Evolutionary conservation across 2,888 invertebrate genomes (phyloP).

Genomic region (Catocala sponsa): DNA sequence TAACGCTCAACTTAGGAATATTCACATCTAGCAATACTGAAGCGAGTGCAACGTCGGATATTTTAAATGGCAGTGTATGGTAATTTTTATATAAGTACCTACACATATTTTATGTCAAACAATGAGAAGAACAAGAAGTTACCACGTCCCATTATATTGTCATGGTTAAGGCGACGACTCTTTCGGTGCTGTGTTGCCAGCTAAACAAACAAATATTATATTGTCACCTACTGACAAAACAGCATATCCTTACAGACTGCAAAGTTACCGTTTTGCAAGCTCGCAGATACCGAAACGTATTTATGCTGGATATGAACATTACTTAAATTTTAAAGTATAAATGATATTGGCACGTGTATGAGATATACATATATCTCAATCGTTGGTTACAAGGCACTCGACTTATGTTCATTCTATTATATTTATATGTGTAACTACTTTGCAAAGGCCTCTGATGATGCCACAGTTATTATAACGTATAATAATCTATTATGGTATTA

Average conservation of each 20-base stretch:
- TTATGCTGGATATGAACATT: background rate
- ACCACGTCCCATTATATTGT: too few species aligned
- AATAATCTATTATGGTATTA: constrained; percentile 13
- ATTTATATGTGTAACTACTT: constrained; percentile 32
- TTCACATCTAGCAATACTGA: background rate
- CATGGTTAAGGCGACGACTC: too few species aligned
- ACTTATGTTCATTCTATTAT: constrained; percentile 30
- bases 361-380: constrained; percentile 16
- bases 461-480: constrained; percentile 26
- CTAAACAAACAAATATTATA: too few species aligned
- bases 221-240: too few species aligned
- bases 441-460: constrained; percentile 44
- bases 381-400: constrained; percentile 45
- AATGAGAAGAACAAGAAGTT: too few species aligned
- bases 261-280: too few species aligned
- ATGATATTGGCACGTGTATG: constrained; percentile 36
- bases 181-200: too few species aligned
- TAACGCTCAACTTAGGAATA: background rate
- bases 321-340: constrained; percentile 20
- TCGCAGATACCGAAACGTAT: background rate
- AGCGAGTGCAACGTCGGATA: too few species aligned
- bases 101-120: too few species aligned
- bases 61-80: too few species aligned
- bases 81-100: too few species aligned
- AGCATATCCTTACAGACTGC: too few species aligned